phyloP scores from a whole-genome alignment of 2,113 vertebrate species.

The Dascyllus trimaculatus region DNA sequence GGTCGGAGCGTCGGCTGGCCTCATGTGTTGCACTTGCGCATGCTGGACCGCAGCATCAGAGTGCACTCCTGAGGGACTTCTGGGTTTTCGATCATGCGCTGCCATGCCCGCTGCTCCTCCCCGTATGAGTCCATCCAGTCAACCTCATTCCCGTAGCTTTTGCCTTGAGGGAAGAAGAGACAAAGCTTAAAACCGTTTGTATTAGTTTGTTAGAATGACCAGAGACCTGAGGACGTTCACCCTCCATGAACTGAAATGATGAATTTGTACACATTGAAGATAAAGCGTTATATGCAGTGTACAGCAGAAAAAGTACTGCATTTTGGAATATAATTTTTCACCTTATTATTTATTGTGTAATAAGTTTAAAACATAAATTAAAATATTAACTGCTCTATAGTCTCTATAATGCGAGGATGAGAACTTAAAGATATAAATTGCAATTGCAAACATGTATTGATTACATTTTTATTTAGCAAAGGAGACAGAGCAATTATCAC shows the following conservation, averaged over 20 bases:
- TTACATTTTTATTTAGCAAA: too few relatives aligned
- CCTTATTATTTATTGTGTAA: too few relatives aligned
- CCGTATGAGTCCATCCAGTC: slow-evolving; percentile 97
- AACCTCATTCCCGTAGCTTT: slow-evolving; percentile 92
- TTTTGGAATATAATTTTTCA: too few relatives aligned
- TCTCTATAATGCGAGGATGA: too few relatives aligned
- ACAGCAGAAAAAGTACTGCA: not conserved
- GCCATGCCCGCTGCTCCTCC: slow-evolving; percentile 94
- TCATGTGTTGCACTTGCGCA: slow-evolving; percentile 89
- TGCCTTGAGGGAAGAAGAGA: slow-evolving; percentile 79
- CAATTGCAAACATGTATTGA: too few relatives aligned
- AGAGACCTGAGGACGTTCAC: not conserved
- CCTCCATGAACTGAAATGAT: not conserved
- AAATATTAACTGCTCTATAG: too few relatives aligned
- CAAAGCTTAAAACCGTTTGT: slow-evolving; percentile 11
- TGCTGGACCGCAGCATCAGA: slow-evolving; percentile 94
- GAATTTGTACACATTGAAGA: not conserved
- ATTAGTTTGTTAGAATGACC: slow-evolving; percentile 15
- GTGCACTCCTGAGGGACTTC: slow-evolving; percentile 91
- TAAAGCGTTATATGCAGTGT: not conserved
- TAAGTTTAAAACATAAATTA: too few relatives aligned
- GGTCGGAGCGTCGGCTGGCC: not conserved
- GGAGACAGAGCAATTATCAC: too few relatives aligned
- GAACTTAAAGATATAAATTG: too few relatives aligned
- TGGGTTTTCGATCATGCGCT: slow-evolving; percentile 93